Base-by-base conservation (phyloP, 1,140 invertebrate genomes). In the Carcinoscorpius rotundicauda region DNA sequence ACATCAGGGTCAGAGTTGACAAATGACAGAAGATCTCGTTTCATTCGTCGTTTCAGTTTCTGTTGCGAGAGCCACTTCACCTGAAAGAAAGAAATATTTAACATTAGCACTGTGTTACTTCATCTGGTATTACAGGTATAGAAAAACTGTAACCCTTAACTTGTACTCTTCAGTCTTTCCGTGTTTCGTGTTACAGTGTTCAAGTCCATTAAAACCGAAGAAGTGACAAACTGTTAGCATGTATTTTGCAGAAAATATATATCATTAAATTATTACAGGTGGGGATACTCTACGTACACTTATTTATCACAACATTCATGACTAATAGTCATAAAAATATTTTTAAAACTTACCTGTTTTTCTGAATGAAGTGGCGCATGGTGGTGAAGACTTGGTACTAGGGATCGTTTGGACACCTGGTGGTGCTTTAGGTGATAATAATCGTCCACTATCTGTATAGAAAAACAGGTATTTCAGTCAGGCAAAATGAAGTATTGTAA, bases 11-110 rank as follows among this genome's bases (percentile, higher is more conserved):
- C 66, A 51, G 65, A 58, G 60, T 48, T 72, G 72, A 86, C 91
- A 29, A 29, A 29, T 29, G 29, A 29, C 29, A 29, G 29, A 1
- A 29, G 29, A 79, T 95, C 91, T 49, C 94, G 81, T 79, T 97
- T 97, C 52, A 84, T 82, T 49, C 94, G 82, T 59, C 82, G 83
- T 76, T 87, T 92, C 73, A 93, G 89, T 63, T 87, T 84, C 75
- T 97, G 93, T 73, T 97, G 93, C 73, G 93, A 87, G 66, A 93
- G 85, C 92, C 92, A 96, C 70, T 83, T 82, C 3, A 96, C 87
- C 88, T 94, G 74, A 29, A 29, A 53, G 53, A 52, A n/a, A 63
- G 8, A 55, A 50, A 49, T 29, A 29, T 29, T 29, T 29, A 29
- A 56, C 4, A 9, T n/a, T n/a, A 56, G 4, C 53, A 56, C 53